Evolutionary conservation across 2,797 vertebrate genomes (phyloP), one percentile per base, ranked within the genome.

Genomic region (Falco rusticolus): DNA sequence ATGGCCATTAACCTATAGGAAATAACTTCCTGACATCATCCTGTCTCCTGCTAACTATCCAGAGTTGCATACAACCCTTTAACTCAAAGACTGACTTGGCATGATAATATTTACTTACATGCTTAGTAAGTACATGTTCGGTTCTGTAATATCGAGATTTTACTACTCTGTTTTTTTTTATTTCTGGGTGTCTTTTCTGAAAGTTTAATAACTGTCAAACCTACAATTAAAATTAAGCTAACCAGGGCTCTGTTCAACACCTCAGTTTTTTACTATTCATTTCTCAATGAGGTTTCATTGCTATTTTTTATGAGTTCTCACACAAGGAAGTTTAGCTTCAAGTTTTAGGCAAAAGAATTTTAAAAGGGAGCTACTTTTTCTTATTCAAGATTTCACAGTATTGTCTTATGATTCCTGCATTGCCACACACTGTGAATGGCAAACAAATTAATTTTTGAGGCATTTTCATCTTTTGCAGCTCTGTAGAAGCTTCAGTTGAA

Each of bases 181-280:
- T 96, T 94, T 93, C 83, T 47, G 85, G 68, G 6, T 87, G 89
- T 88, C 84, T 96, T 97, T 97, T 89, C 78, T 91, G 79, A 83
- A 97, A 95, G 75, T 95, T 94, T 90, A 96, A 68, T 74, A 84
- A 89, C 80, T 92, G 80, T 21, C 56, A 94, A 95, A 88, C 78
- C 69, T 80, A 54, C 33, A 93, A 89, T 57, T 87, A 70, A 89
- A 89, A 83, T 59, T 84, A 77, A 61, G 37, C 72, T 56, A 81
- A 21, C 50, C 26, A 14, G 56, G 48, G 50, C 54, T 66, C 65
- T 70, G 33, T 70, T 90, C 57, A 75, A 87, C 57, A 48, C 39
- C 70, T 87, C 60, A 50, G 39, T 25, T 87, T 68, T 90, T 60
- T 13, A 51, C 34, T 65, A 54, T 87, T 96, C 84, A 92, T 90